Percentiles rank a stretch among this genome's conserved stretches.
phyloP scores from a whole-genome alignment of 2,113 vertebrate genomes.

The Labrus mixtus region DNA sequence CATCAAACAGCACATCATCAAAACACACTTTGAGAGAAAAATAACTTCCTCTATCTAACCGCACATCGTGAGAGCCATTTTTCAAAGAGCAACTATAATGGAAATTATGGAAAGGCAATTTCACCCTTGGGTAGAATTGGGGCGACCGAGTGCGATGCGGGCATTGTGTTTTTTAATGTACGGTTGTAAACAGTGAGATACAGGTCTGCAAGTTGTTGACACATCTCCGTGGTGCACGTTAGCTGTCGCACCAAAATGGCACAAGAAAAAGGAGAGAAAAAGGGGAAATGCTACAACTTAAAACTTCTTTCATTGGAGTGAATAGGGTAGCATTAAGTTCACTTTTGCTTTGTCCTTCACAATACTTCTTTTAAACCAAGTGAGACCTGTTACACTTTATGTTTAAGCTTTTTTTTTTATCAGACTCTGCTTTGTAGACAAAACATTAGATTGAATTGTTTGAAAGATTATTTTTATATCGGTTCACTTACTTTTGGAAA shows the following conservation, averaged over 20 bases:
- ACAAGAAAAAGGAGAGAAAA: conserved; percentile 31
- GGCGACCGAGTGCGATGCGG: conserved; percentile 47
- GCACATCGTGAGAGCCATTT: conserved; percentile 73
- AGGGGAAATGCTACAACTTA: neutral
- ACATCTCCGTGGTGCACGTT: conserved; percentile 39
- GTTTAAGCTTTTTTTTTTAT: too few relatives aligned
- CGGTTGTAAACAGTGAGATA: conserved; percentile 70
- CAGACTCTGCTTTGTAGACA: neutral
- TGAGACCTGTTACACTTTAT: neutral
- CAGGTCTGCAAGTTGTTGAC: conserved; percentile 49
- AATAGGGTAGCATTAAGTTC: neutral
- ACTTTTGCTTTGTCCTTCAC: too few relatives aligned
- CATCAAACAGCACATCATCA: conserved; percentile 76
- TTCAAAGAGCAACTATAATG: conserved; percentile 78
- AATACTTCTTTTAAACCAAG: neutral
- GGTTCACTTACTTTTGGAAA: too few relatives aligned
- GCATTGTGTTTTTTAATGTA: conserved; percentile 50
- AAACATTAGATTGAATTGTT: neutral
- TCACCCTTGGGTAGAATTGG: conserved; percentile 82
- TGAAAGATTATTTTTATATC: too few relatives aligned
- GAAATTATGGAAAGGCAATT: conserved; percentile 85
- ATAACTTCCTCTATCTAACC: conserved; percentile 67
- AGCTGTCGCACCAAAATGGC: neutral
- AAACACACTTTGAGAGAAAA: conserved; percentile 69
- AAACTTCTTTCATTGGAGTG: conserved; percentile 13